These are phyloP conservation scores for Notolepis coatsorum DNA, from an alignment of 2,797 vertebrate genomes.

Conservation along the genomic window DNA sequence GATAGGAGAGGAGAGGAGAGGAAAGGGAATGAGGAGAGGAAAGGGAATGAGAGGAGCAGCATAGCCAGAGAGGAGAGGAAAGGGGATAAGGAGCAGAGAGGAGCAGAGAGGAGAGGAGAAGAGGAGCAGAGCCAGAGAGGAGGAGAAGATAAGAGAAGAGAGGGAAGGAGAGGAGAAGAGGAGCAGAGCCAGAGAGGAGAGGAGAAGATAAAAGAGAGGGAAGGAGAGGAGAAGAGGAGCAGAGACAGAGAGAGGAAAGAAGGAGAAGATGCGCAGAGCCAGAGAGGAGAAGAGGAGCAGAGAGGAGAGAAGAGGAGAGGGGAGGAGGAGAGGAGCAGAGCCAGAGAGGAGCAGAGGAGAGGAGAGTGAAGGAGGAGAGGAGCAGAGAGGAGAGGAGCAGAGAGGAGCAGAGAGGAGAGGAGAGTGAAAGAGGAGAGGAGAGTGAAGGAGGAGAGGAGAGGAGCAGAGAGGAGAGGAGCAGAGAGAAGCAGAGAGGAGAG, in stretches of 20 bases:
- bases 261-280: too few relatives aligned
- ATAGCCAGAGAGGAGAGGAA: neutral
- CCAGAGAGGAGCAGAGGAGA: too few relatives aligned
- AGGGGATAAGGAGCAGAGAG: neutral
- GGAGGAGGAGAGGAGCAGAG: too few relatives aligned
- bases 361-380: neutral
- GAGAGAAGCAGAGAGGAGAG: neutral
- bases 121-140: neutral
- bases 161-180: neutral
- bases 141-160: too few relatives aligned
- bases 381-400: neutral
- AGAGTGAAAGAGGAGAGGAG: too few relatives aligned
- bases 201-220: neutral
- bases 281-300: neutral
- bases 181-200: neutral
- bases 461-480: conserved; percentile 31
- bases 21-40: too few relatives aligned
- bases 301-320: neutral
- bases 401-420: neutral
- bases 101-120: neutral
- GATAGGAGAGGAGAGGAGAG: too few relatives aligned
- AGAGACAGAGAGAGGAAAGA: neutral
- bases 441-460: neutral
- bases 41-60: too few relatives aligned
- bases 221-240: neutral